Base-by-base conservation (phyloP, 2,888 invertebrate species). In the Lasius fuliginosus region DNA sequence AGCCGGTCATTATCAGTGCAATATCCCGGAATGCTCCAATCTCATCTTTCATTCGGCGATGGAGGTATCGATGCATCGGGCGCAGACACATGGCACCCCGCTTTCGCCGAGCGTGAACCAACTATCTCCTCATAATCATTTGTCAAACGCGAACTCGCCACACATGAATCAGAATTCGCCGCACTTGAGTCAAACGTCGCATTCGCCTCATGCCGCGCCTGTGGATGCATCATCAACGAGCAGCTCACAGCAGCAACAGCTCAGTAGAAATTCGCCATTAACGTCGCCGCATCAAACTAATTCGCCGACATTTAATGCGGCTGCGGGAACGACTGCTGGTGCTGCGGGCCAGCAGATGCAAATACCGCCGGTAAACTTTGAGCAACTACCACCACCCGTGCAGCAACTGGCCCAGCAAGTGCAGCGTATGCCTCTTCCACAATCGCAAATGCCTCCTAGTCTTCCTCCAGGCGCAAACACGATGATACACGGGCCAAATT, bases 1-100 rank as follows among this genome's bases (percentile, higher is more conserved):
- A 89, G 96, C 95, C 6, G 96, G 96, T 0, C 96, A 96, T 92
- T 96, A 96, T 81, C 96, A 95, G 85, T 95, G 95, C 88, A 94
- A 92, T 85, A 90, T 94, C 12, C 92, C 94, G 0, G 95, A 95
- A 65, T 95, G 95, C 82, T 90, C 90, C 3, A 91, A 87, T 73
- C 87, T 94, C 23, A 90, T 95, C 12, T 95, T 95, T 65, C 90
- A 91, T 18, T 92, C 93, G 0, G 86, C 90, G 0, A 73, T 91
- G 65, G 94, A 94, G 83, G 89, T 95, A 3, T 88, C 93, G 3
- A 83, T 93, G 67, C 95, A 95, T 86, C 94, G 94, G 53, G 90
- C 92, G n/a, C 94, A 94, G 65, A 87, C 82, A 6, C 95, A 95
- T 30, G 93, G 93, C 6, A 92, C 93, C 0, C 91, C 93, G 0